Percentiles rank a stretch among this genome's conserved stretches.
These are phyloP conservation scores for Heliornis fulica DNA, from an alignment of 2,113 vertebrate genomes.

Conservation along the genomic window DNA sequence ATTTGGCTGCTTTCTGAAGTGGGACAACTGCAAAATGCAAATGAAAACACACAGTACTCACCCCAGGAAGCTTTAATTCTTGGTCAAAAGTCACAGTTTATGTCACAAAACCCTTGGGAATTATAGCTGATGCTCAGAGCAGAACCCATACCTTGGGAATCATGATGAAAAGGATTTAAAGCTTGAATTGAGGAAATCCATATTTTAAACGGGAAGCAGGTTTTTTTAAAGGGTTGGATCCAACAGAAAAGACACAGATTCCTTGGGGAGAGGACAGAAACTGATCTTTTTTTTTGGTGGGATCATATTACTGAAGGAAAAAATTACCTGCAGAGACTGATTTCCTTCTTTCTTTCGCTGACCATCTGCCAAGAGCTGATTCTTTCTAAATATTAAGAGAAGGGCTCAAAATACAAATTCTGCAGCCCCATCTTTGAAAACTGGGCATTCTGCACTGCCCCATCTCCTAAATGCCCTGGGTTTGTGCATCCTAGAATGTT, in stretches of 20 bases:
- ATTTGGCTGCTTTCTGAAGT: background rate
- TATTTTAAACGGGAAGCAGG: background rate
- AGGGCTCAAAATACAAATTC: background rate
- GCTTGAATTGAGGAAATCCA: background rate
- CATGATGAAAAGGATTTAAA: background rate
- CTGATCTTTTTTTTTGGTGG: background rate
- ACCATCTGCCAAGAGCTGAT: conserved; percentile 28
- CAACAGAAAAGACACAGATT: background rate
- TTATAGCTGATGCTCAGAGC: accelerated
- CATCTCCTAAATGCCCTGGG: background rate
- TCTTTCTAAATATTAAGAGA: background rate
- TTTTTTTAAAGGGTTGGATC: background rate
- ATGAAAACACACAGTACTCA: background rate
- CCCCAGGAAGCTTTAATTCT: background rate
- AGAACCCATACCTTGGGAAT: background rate
- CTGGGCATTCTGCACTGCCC: background rate
- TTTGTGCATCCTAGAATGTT: background rate
- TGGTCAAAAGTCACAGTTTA: conserved; percentile 26
- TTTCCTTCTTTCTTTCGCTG: background rate
- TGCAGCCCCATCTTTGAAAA: background rate
- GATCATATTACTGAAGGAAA: conserved; percentile 30
- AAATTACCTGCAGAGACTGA: conserved; percentile 33
- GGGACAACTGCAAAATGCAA: background rate
- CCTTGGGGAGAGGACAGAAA: conserved; percentile 13
- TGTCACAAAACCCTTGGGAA: conserved; percentile 11